A percentile compares a stretch with the other conserved stretches of the same genome.
Evolutionary conservation across 2,888 invertebrate genomes (phyloP).

Genomic region (Apomyelois bistriatella): DNA sequence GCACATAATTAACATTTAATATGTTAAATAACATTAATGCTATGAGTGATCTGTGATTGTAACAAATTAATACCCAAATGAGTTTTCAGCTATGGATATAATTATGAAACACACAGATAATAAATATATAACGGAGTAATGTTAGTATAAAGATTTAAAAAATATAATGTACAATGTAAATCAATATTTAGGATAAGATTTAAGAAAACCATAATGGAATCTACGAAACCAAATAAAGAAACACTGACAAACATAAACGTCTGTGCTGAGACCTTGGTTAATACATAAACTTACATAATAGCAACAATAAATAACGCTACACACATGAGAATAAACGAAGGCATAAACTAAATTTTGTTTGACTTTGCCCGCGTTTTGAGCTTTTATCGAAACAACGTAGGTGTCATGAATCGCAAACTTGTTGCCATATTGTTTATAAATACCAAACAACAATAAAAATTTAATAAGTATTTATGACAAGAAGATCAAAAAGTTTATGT

Average conservation of each 20-base stretch:
- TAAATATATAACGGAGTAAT: too few species aligned
- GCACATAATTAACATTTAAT: too few species aligned
- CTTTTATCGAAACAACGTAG: conserved; percentile 38
- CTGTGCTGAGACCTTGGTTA: conserved; percentile 27
- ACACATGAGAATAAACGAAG: conserved; percentile 37
- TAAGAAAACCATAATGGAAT: background rate
- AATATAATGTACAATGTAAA: background rate
- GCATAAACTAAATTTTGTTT: conserved; percentile 33
- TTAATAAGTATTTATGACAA: background rate
- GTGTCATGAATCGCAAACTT: conserved; percentile 22
- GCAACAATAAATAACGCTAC: conserved; percentile 30
- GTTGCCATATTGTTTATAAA: conserved; percentile 1
- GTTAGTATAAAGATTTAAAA: too few species aligned
- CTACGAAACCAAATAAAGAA: conserved; percentile 9
- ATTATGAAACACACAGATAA: too few species aligned
- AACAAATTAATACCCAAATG: too few species aligned
- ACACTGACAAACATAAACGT: conserved; percentile 20
- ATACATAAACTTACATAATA: conserved; percentile 27
- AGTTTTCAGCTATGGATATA: too few species aligned
- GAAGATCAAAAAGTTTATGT: conserved; percentile 1
- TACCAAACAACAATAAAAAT: background rate
- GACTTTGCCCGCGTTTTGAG: conserved; percentile 31
- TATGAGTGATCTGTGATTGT: too few species aligned
- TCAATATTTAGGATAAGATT: background rate
- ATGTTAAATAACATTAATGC: too few species aligned